These are phyloP conservation scores for Talpa occidentalis DNA, from an alignment of 2,113 vertebrate species.

Conservation along the genomic window DNA sequence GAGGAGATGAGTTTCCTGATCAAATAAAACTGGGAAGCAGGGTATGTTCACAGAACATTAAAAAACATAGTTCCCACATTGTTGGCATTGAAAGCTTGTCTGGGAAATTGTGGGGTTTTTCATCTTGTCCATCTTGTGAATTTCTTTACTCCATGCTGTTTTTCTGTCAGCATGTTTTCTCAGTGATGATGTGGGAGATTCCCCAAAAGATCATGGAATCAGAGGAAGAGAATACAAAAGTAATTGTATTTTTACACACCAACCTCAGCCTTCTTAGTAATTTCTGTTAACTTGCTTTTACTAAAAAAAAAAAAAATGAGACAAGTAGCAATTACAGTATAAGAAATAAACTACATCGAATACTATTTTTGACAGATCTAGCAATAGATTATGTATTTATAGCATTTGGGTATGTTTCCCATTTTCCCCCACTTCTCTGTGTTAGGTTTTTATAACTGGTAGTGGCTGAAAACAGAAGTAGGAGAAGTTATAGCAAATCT, in stretches of 20 bases:
- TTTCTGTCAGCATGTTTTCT: neutral
- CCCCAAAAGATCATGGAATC: neutral
- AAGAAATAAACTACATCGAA: neutral
- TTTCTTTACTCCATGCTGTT: neutral
- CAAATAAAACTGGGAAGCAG: conserved; percentile 47
- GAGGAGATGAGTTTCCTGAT: conserved; percentile 50
- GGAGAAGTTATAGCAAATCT: neutral
- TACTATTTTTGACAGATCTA: neutral
- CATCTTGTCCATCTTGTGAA: neutral
- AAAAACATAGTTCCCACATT: conserved; percentile 17
- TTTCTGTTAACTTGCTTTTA: conserved; percentile 24
- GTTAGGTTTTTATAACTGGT: conserved; percentile 7
- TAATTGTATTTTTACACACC: neutral
- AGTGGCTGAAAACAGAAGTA: conserved; percentile 24
- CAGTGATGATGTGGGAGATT: neutral
- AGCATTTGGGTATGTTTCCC: neutral
- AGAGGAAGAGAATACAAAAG: neutral
- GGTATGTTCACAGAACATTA: conserved; percentile 2
- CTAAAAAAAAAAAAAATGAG: conserved; percentile 14
- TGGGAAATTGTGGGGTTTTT: neutral
- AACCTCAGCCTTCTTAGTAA: neutral
- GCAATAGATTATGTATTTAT: neutral
- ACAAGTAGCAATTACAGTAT: neutral
- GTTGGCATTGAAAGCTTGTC: neutral
- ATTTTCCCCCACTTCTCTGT: neutral